phyloP scores from a whole-genome alignment of 2,113 vertebrate species.

The Thunnus thynnus region DNA sequence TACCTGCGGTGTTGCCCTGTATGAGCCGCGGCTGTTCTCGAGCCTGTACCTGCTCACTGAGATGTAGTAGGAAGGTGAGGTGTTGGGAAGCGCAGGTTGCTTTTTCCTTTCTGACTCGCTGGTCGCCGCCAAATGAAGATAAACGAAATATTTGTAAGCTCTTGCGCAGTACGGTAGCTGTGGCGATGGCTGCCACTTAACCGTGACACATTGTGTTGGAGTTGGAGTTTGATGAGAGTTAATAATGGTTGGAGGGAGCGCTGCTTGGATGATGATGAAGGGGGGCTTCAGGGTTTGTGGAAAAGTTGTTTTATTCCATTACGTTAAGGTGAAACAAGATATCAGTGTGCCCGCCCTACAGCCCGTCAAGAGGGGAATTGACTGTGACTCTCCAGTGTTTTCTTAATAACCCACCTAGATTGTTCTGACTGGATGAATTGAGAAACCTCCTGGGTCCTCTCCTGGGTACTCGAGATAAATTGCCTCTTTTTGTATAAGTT shows the following conservation, averaged over 20 bases:
- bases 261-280: background rate
- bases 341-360: too few relatives aligned
- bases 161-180: too few relatives aligned
- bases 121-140: too few relatives aligned
- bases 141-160: too few relatives aligned
- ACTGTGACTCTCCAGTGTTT: background rate
- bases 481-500: background rate
- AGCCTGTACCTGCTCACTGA: background rate
- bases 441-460: background rate
- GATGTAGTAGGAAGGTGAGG: background rate
- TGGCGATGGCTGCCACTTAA: too few relatives aligned
- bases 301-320: background rate
- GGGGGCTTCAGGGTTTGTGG: background rate
- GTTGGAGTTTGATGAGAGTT: background rate
- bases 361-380: too few relatives aligned
- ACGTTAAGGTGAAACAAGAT: background rate
- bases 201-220: background rate
- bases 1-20: background rate
- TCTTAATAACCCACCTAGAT: background rate
- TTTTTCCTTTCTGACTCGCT: background rate
- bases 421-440: background rate
- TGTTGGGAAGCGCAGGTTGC: background rate
- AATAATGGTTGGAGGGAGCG: too few relatives aligned
- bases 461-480: background rate
- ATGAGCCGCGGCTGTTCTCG: background rate